Conservation (phyloP, 2,797 vertebrate genomes). For the Scleropages formosus region DNA sequence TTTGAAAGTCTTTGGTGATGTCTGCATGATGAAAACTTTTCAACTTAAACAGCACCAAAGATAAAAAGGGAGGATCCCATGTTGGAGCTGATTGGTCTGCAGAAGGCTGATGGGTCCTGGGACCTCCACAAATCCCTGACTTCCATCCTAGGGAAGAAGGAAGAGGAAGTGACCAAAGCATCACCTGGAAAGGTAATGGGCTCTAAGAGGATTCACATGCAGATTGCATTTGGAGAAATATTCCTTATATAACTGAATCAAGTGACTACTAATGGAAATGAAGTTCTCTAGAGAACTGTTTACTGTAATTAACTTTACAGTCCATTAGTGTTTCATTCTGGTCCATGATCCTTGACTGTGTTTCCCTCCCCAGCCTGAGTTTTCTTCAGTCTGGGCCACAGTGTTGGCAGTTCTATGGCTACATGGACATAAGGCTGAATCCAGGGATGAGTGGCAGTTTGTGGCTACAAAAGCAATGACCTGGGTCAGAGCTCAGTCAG, state of each 20-base stretch:
- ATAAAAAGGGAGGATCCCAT: background rate
- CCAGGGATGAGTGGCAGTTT: slow-evolving; percentile 5
- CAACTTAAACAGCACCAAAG: background rate
- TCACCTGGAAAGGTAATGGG: slow-evolving; percentile 5
- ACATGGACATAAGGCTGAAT: background rate
- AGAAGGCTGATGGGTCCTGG: slow-evolving; percentile 15
- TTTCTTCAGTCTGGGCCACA: slow-evolving; percentile 1
- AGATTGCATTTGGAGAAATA: too few species aligned
- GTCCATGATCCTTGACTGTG: too few species aligned
- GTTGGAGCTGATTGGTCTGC: slow-evolving; percentile 7
- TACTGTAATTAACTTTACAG: too few species aligned
- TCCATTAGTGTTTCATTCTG: too few species aligned
- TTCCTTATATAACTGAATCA: too few species aligned
- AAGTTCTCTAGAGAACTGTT: too few species aligned
- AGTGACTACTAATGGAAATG: too few species aligned
- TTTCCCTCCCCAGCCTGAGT: too few species aligned
- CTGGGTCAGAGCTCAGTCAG: slow-evolving; percentile 1
- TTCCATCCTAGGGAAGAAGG: background rate
- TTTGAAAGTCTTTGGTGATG: too few species aligned
- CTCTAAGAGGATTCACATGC: background rate
- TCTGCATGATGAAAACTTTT: too few species aligned
- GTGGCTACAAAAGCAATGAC: background rate
- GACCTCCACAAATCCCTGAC: slow-evolving; percentile 8
- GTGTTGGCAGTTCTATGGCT: background rate
- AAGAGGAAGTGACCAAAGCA: slow-evolving; percentile 19